Evolutionary conservation across 2,797 vertebrate species (phyloP).

Genomic region (Margarornis squamiger): DNA sequence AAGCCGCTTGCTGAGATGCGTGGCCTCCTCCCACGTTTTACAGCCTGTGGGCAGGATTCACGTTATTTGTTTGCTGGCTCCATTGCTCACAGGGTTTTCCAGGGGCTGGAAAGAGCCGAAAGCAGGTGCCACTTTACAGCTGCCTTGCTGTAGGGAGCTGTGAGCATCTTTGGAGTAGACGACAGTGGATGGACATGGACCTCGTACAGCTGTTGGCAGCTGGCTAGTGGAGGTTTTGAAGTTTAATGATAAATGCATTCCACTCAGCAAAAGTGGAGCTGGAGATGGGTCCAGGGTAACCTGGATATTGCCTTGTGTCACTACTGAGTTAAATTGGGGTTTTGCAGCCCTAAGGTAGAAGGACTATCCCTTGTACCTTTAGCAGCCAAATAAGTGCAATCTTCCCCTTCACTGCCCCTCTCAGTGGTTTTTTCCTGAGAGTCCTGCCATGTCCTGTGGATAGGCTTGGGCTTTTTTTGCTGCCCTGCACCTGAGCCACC

Average conservation of each 20-base stretch:
- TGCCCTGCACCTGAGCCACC: neutral
- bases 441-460: neutral
- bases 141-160: neutral
- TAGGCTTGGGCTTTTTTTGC: neutral
- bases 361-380: neutral
- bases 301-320: neutral
- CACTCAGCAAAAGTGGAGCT: neutral
- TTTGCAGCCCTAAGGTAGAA: neutral
- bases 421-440: neutral
- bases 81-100: neutral
- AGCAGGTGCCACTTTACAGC: neutral
- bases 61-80: neutral
- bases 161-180: neutral
- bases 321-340: neutral
- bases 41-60: neutral
- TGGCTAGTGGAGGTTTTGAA: neutral
- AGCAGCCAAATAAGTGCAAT: neutral
- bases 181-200: no score
- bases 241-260: neutral
- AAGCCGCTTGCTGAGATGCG: neutral
- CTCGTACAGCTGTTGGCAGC: neutral
- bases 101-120: accelerated
- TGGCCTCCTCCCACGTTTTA: neutral
- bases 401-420: accelerated
- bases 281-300: neutral